Evolutionary conservation across 30 jellyfish, hydroid and myxozoan genomes (phyloP).

Genomic region (Phacellophora camtschatica): DNA sequence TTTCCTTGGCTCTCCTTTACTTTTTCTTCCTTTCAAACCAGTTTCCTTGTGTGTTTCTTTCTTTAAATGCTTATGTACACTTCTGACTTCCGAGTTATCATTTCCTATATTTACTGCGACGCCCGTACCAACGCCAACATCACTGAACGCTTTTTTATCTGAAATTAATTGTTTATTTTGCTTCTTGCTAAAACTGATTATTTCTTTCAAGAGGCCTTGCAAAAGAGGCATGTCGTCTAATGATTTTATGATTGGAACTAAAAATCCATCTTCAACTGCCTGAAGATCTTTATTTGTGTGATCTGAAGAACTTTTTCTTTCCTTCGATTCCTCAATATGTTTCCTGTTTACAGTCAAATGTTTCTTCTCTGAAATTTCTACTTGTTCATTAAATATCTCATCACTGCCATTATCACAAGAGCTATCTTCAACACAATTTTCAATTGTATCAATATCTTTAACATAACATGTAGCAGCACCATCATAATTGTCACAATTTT

Average conservation of each 20-base stretch:
- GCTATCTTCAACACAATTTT: too few species aligned
- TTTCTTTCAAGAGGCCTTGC: slow-evolving; percentile 49
- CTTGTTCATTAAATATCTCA: too few species aligned
- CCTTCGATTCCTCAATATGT: too few species aligned
- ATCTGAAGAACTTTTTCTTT: too few species aligned
- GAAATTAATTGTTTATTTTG: not conserved
- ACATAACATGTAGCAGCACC: too few species aligned
- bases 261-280: not conserved
- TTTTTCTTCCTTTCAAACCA: not conserved
- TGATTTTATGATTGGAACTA: slow-evolving; percentile 1
- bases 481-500: too few species aligned
- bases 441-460: too few species aligned
- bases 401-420: too few species aligned
- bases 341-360: too few species aligned
- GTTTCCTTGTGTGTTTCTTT: not conserved
- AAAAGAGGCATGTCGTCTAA: slow-evolving; percentile 35
- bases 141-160: not conserved
- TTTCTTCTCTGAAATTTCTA: too few species aligned
- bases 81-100: not conserved
- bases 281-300: too few species aligned
- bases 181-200: slow-evolving; percentile 1
- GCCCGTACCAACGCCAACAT: not conserved
- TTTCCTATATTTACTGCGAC: not conserved
- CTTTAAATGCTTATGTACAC: not conserved
- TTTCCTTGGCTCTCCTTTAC: not conserved